phyloP scores from a whole-genome alignment of 2,888 invertebrate genomes.

The Cybosia mesomella region DNA sequence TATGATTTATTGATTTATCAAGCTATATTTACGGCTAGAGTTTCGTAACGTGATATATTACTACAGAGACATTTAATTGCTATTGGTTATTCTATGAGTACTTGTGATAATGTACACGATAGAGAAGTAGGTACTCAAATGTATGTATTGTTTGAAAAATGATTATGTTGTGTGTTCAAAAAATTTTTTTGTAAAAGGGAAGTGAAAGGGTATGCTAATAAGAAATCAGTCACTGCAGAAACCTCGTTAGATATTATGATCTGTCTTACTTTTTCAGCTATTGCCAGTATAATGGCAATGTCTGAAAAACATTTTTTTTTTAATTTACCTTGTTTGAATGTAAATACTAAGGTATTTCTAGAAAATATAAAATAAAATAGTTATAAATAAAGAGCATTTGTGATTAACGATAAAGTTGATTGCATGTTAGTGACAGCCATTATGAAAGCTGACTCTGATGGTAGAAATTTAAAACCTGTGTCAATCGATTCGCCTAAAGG shows the following conservation, averaged over 20 bases:
- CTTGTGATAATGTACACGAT: neutral
- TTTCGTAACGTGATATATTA: neutral
- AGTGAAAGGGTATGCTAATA: neutral
- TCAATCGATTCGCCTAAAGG: constrained; percentile 46
- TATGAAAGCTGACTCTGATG: constrained; percentile 48
- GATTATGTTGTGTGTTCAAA: neutral
- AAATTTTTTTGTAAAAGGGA: neutral
- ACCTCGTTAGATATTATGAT: neutral
- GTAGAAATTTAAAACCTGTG: constrained; percentile 47
- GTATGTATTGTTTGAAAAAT: neutral
- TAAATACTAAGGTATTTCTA: neutral
- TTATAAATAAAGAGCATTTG: constrained; percentile 10
- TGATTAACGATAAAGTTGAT: constrained; percentile 41
- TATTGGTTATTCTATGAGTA: neutral
- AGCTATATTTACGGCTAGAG: neutral
- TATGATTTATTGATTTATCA: neutral
- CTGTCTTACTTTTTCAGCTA: neutral
- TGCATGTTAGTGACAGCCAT: constrained; percentile 44
- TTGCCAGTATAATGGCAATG: no score
- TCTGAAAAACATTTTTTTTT: no score
- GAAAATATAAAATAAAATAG: neutral
- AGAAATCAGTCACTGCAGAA: neutral
- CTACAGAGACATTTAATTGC: constrained; percentile 2
- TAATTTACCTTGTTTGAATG: neutral
- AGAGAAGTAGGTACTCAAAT: neutral